phyloP scores from a whole-genome alignment of 2,888 invertebrate species.

The Pomacea canaliculata region DNA sequence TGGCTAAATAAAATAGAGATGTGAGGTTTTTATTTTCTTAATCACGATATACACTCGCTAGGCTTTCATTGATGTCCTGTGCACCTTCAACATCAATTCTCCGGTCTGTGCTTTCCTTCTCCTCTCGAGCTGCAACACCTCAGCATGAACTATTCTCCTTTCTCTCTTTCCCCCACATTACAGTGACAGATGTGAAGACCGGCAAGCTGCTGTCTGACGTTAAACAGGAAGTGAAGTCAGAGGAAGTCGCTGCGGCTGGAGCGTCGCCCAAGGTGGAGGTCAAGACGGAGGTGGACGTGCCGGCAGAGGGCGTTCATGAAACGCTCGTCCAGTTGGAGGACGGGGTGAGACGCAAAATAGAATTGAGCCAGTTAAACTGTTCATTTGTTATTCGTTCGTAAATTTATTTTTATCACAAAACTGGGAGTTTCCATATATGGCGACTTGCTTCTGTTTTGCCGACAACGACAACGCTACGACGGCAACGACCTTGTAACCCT shows the following conservation, averaged over 20 bases:
- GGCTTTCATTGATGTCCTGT: too few relatives aligned
- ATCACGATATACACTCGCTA: too few relatives aligned
- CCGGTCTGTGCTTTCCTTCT: too few relatives aligned
- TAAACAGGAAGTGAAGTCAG: constrained; percentile 37
- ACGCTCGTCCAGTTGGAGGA: constrained; percentile 31
- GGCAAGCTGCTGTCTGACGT: constrained; percentile 39
- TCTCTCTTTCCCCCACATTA: background rate
- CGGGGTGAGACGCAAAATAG: constrained; percentile 10
- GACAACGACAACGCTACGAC: too few relatives aligned
- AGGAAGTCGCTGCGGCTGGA: constrained; percentile 21
- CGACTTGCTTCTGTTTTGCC: background rate
- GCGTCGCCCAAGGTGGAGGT: constrained; percentile 34
- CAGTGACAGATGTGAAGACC: constrained; percentile 27
- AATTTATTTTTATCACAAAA: background rate
- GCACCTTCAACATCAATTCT: too few relatives aligned
- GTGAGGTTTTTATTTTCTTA: too few relatives aligned
- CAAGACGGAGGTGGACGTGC: constrained; percentile 41
- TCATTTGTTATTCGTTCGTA: background rate
- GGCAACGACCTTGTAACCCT: too few relatives aligned
- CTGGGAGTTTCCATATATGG: background rate
- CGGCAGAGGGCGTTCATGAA: constrained; percentile 38
- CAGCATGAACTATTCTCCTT: background rate
- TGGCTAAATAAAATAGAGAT: background rate
- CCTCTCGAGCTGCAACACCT: too few relatives aligned
- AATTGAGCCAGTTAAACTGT: background rate